Evolutionary conservation across 2,797 vertebrate genomes (phyloP).

Genomic region (Falco columbarius): DNA sequence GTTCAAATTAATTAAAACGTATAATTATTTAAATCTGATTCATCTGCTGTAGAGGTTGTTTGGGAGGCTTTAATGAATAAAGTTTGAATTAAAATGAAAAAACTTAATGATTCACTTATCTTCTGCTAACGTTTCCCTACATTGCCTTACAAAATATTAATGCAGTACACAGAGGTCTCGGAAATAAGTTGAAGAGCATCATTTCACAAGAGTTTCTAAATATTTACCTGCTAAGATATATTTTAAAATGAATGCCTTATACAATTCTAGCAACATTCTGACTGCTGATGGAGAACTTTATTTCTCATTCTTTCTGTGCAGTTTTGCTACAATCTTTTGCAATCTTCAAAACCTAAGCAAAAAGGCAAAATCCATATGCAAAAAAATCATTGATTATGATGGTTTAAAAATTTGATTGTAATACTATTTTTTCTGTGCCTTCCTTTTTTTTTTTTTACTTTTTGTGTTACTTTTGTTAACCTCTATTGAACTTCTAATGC

Average conservation of each 20-base stretch:
- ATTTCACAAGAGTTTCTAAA: neutral
- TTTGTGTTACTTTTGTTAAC: neutral
- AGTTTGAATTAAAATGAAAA: neutral
- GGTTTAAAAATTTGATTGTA: neutral
- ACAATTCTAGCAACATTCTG: neutral
- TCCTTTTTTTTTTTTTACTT: neutral
- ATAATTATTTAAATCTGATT: slow-evolving; percentile 43
- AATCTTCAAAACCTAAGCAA: neutral
- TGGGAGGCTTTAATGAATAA: slow-evolving; percentile 8
- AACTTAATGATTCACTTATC: neutral
- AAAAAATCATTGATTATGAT: neutral
- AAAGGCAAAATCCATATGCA: neutral
- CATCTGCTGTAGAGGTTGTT: neutral
- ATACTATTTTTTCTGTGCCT: neutral
- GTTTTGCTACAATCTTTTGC: neutral
- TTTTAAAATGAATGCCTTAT: neutral
- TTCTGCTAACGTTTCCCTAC: neutral
- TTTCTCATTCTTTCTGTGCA: neutral
- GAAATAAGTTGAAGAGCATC: neutral
- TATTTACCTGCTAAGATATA: neutral
- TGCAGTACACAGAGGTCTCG: neutral
- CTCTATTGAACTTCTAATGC: neutral
- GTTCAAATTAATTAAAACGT: slow-evolving; percentile 58
- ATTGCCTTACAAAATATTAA: neutral
- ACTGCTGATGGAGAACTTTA: neutral